Percentiles rank a stretch among this genome's conserved stretches.
Evolutionary conservation across 2,888 invertebrate species (phyloP).

Genomic region (Andrena haemorrhoa): DNA sequence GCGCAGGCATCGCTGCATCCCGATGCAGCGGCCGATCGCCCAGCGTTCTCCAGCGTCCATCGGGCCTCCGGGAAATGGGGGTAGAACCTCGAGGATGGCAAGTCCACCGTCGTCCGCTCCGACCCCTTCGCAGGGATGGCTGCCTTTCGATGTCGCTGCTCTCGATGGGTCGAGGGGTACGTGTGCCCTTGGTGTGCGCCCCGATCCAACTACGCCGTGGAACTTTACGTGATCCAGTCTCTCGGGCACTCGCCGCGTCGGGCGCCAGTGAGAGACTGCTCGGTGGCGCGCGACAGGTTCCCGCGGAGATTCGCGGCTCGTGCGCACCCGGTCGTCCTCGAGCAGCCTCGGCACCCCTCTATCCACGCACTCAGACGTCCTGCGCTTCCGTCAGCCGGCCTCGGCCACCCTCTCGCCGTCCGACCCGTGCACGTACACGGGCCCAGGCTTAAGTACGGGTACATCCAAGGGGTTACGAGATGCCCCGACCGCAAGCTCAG

Average conservation of each 20-base stretch:
- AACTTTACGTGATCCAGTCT: conserved; percentile 48
- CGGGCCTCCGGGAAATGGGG: conserved; percentile 11
- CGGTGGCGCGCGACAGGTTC: conserved; percentile 70
- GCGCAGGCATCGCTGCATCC: conserved; percentile 26
- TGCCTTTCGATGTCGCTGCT: neutral
- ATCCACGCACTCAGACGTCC: conserved; percentile 33
- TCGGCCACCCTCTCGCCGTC: conserved; percentile 20
- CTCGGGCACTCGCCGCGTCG: conserved; percentile 70
- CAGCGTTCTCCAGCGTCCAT: conserved; percentile 24
- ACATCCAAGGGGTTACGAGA: conserved; percentile 57
- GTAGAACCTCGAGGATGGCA: neutral
- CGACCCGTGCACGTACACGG: conserved; percentile 14
- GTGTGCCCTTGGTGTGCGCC: neutral
- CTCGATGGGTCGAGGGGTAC: neutral
- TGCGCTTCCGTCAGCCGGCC: conserved; percentile 21
- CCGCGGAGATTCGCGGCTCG: conserved; percentile 63
- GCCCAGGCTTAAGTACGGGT: conserved; percentile 41
- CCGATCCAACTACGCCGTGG: conserved; percentile 30
- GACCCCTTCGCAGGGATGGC: conserved; percentile 29
- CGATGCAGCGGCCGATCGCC: neutral
- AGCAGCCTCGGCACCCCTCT: conserved; percentile 60
- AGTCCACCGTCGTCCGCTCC: conserved; percentile 40
- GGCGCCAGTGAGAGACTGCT: conserved; percentile 79
- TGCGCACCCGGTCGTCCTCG: conserved; percentile 71
- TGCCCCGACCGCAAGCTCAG: conserved; percentile 63